Conservation (phyloP, 1,140 invertebrate genomes). For the Pogonognathellus flavescens region DNA sequence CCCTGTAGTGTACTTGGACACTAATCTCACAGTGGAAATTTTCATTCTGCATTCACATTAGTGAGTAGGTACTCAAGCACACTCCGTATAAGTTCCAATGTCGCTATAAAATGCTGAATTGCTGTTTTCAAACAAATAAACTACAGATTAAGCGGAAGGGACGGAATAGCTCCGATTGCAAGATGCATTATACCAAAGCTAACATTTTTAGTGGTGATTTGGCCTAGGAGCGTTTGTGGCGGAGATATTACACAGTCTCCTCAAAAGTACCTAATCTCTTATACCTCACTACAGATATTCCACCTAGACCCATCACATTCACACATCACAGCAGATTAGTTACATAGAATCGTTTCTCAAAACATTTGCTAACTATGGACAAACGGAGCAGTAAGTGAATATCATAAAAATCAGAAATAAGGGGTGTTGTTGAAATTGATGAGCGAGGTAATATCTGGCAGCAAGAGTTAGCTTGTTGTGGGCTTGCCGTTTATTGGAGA, state of each 20-base stretch:
- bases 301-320: no score
- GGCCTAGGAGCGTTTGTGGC: neutral
- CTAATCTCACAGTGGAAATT: conserved; percentile 3
- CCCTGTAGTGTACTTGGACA: conserved; percentile 31
- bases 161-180: neutral
- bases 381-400: neutral
- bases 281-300: no score
- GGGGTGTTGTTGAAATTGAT: conserved; percentile 44
- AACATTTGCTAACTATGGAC: conserved; percentile 6
- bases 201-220: neutral
- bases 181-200: neutral
- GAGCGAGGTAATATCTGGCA: conserved; percentile 34
- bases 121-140: conserved; percentile 12
- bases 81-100: neutral
- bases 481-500: conserved; percentile 2
- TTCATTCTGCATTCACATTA: conserved; percentile 25
- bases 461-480: neutral
- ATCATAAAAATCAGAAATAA: conserved; percentile 17
- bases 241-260: no score
- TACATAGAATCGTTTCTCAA: no score
- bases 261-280: no score
- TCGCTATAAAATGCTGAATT: neutral
- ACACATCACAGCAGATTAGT: no score
- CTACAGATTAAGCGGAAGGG: neutral
- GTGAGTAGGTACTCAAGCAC: neutral